These are phyloP conservation scores for Brachyalestes nurse DNA, from an alignment of 2,797 vertebrate species.

Conservation along the genomic window DNA sequence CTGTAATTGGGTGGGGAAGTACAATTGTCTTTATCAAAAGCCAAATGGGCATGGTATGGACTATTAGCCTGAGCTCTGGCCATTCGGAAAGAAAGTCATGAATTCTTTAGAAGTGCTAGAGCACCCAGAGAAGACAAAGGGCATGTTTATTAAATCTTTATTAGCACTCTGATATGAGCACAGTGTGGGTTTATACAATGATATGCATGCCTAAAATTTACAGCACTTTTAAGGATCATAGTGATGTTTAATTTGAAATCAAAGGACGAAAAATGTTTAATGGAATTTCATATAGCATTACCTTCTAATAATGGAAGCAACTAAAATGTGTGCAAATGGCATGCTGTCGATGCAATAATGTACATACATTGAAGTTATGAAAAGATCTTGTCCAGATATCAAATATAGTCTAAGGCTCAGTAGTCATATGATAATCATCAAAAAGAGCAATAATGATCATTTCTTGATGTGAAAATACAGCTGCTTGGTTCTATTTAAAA, in stretches of 20 bases:
- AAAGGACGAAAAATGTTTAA: slow-evolving; percentile 23
- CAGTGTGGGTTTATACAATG: slow-evolving; percentile 21
- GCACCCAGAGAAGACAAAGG: slow-evolving; percentile 46
- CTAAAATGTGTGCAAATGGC: slow-evolving; percentile 35
- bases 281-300: slow-evolving; percentile 46
- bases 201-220: slow-evolving; percentile 48
- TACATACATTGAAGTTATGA: slow-evolving; percentile 45
- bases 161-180: slow-evolving; percentile 58
- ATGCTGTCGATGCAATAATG: slow-evolving; percentile 13
- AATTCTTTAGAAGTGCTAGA: slow-evolving; percentile 65
- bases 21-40: slow-evolving; percentile 80
- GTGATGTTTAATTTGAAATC: slow-evolving; percentile 32
- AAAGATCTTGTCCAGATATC: slow-evolving; percentile 38
- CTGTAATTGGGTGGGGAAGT: slow-evolving; percentile 78
- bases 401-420: slow-evolving; percentile 5
- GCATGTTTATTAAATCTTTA: slow-evolving; percentile 72
- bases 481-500: background rate
- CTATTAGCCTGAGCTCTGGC: slow-evolving; percentile 75
- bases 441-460: background rate
- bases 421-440: background rate
- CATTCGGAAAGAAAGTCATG: slow-evolving; percentile 66
- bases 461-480: background rate
- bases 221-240: slow-evolving; percentile 38
- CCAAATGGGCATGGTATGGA: slow-evolving; percentile 73
- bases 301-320: slow-evolving; percentile 47